Base-by-base conservation (phyloP, 2,113 vertebrate species). In the Nasalis larvatus region DNA sequence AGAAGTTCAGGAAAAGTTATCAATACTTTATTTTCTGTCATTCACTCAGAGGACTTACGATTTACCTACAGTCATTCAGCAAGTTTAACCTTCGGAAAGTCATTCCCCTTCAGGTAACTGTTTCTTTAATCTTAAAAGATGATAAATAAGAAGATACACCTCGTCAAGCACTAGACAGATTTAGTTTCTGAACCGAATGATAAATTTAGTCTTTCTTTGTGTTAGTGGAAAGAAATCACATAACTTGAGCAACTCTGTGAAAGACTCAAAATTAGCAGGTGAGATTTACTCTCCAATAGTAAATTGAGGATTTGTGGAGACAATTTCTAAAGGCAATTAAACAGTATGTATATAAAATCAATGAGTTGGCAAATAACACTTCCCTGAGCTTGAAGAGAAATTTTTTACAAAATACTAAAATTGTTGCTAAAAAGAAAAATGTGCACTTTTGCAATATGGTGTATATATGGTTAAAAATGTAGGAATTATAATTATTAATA, bases 221-320 rank as follows among this genome's bases (percentile, higher is more conserved):
- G 89, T 83, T 77, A 52, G 68, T 92, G 54, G 73, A 96, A 96
- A 95, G 68, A 95, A 96, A 97, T 96, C 91, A 58, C 49, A 94
- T 85, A 90, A 84, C 81, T 93, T 93, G 52, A 95, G 66, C 71
- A 96, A 96, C 73, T 42, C 40, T 94, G 30, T 86, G 95, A 95
- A 97, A 96, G 78, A 92, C 17, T 94, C 66, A 89, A 68, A 73
- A 97, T 96, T 94, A 97, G 89, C 78, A 71, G 32, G 66, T 58
- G 9, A 95, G 69, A 98, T 87, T 98, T 97, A 76, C 81, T 83
- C 83, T 98, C 92, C 78, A 84, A 97, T 97, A 30, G 94, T 97
- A 94, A 63, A 32, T 32, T 96, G 86, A 13, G 87, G 93, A 96
- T 95, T 96, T 95, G 49, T 92, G 92, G 35, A 95, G 58, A 87